phyloP scores from a whole-genome alignment of 1,140 invertebrate species.

The Paracyclopina nana region DNA sequence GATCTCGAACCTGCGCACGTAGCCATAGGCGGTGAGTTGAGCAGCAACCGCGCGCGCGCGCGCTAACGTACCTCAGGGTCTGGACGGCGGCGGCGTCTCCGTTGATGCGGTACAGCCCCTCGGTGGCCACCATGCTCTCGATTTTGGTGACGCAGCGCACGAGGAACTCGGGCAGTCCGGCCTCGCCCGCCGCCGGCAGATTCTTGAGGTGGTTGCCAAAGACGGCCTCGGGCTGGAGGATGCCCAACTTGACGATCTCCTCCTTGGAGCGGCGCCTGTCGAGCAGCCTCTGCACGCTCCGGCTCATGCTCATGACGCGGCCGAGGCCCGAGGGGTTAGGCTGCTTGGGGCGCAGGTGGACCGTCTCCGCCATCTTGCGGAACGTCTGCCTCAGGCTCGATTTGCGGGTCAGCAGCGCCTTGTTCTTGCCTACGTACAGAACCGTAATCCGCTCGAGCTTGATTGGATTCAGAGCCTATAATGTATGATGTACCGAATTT shows the following conservation, averaged over 20 bases:
- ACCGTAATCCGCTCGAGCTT: too few relatives aligned
- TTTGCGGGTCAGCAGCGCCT: too few relatives aligned
- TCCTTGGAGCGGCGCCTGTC: neutral
- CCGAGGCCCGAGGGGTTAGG: too few relatives aligned
- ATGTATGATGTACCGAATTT: too few relatives aligned
- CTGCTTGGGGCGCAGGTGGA: too few relatives aligned
- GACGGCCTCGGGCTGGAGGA: neutral
- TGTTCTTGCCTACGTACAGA: too few relatives aligned
- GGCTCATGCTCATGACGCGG: too few relatives aligned
- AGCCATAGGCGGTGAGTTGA: neutral
- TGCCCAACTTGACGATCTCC: neutral
- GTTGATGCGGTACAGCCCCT: neutral
- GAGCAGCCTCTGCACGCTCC: too few relatives aligned
- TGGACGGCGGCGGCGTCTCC: neutral
- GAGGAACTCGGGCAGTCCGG: neutral
- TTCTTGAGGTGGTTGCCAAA: neutral
- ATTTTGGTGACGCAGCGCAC: neutral
- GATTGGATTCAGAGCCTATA: too few relatives aligned
- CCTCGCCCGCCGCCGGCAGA: neutral
- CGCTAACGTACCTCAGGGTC: neutral
- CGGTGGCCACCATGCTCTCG: neutral
- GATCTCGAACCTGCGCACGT: neutral
- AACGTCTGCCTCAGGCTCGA: too few relatives aligned
- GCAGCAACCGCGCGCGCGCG: neutral
- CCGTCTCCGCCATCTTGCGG: too few relatives aligned